Evolutionary conservation across 2,888 invertebrate genomes (phyloP).

Genomic region (Ceraclea dissimilis): DNA sequence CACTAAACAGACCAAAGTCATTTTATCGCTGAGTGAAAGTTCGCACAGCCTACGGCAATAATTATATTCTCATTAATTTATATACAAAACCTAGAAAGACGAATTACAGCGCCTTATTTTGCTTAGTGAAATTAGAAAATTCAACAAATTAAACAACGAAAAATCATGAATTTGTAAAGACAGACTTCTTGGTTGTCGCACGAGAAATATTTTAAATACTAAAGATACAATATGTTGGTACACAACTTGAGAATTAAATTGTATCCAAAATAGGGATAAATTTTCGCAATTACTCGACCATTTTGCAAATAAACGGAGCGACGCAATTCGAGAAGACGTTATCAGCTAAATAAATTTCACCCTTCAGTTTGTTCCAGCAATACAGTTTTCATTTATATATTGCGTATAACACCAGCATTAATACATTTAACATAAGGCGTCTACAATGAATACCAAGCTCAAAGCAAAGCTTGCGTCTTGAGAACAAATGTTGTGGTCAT

Average conservation of each 20-base stretch:
- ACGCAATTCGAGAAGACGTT: slow-evolving; percentile 15
- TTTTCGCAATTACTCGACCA: slow-evolving; percentile 19
- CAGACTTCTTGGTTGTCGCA: not conserved
- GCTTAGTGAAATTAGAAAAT: not conserved
- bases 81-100: not conserved
- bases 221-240: not conserved
- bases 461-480: no score
- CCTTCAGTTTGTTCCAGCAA: not conserved
- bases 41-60: not conserved
- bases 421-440: no score
- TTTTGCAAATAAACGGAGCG: slow-evolving; percentile 20
- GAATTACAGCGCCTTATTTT: no score
- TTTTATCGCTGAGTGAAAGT: not conserved
- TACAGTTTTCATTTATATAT: not conserved
- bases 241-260: slow-evolving; percentile 7
- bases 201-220: not conserved
- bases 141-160: not conserved
- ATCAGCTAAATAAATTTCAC: slow-evolving; percentile 24
- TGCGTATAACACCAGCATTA: not conserved
- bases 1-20: not conserved
- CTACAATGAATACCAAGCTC: no score
- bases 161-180: not conserved
- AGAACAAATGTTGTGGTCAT: no score
- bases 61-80: not conserved
- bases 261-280: slow-evolving; percentile 18